These are phyloP conservation scores for Nibea coibor DNA, from an alignment of 2,113 vertebrate species.

Conservation along the genomic window DNA sequence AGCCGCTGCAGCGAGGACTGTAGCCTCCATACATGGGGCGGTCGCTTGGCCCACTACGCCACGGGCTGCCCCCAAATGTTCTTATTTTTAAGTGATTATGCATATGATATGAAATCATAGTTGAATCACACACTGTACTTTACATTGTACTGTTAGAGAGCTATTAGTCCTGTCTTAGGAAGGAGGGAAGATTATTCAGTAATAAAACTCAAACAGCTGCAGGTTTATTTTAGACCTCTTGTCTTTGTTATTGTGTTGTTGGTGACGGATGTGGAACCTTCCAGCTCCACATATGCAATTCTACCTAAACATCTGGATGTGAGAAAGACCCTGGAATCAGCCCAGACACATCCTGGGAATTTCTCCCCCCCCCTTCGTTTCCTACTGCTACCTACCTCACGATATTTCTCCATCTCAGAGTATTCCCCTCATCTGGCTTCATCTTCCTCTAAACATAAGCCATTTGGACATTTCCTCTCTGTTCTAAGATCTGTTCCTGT, in stretches of 20 bases:
- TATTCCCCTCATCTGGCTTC: background rate
- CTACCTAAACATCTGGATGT: conserved; percentile 58
- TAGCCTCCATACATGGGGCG: too few relatives aligned
- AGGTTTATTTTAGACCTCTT: conserved; percentile 51
- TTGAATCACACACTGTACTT: too few relatives aligned
- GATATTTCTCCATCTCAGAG: conserved; percentile 4
- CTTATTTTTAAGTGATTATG: too few relatives aligned
- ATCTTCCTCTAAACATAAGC: background rate
- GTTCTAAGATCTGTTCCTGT: background rate
- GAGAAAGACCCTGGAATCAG: conserved; percentile 23
- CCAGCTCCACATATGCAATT: conserved; percentile 61
- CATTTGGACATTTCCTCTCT: background rate
- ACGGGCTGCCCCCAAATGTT: too few relatives aligned
- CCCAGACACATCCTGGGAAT: background rate
- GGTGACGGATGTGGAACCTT: conserved; percentile 52
- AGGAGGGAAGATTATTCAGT: conserved; percentile 44
- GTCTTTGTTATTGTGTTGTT: conserved; percentile 52
- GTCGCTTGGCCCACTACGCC: too few relatives aligned
- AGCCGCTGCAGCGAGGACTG: too few relatives aligned
- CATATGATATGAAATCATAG: too few relatives aligned
- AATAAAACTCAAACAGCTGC: conserved; percentile 50
- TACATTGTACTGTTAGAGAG: background rate
- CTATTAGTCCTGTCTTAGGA: background rate
- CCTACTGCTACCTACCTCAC: background rate
- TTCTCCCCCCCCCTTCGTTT: background rate